These are phyloP conservation scores for Rugalucina vietnamica DNA, from an alignment of 2,888 invertebrate genomes.

Conservation along the genomic window DNA sequence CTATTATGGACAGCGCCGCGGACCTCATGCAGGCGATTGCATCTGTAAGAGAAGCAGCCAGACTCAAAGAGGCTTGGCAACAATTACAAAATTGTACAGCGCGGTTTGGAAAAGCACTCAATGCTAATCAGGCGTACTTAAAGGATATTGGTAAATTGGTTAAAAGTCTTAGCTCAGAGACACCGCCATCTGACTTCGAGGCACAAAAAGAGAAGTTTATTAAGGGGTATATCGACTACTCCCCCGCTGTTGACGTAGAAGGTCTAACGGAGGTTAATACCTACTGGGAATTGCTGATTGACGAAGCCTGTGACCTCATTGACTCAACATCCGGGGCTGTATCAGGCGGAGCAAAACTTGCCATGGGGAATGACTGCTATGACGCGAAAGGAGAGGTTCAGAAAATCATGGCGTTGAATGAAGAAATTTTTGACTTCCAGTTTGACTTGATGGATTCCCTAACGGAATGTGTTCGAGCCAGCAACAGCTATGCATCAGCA, in stretches of 20 bases:
- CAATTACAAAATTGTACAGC: background rate
- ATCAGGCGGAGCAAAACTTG: background rate
- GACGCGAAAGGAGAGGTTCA: background rate
- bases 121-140: background rate
- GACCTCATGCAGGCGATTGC: background rate
- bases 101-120: background rate
- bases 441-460: constrained; percentile 6
- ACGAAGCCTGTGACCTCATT: background rate
- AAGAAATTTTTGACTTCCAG: constrained; percentile 14
- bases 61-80: background rate
- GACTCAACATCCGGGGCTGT: background rate
- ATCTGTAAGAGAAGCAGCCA: background rate
- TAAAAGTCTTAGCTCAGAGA: background rate
- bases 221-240: background rate
- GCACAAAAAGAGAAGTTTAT: background rate
- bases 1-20: background rate
- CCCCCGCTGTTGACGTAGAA: background rate
- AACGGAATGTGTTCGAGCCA: background rate
- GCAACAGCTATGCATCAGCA: background rate
- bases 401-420: background rate
- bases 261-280: background rate
- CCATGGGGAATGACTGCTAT: background rate
- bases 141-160: background rate
- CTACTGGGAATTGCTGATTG: background rate
- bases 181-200: background rate